Evolutionary conservation across 30 jellyfish, hydroid and myxozoan species (phyloP).

Genomic region (Aurelia aurita): DNA sequence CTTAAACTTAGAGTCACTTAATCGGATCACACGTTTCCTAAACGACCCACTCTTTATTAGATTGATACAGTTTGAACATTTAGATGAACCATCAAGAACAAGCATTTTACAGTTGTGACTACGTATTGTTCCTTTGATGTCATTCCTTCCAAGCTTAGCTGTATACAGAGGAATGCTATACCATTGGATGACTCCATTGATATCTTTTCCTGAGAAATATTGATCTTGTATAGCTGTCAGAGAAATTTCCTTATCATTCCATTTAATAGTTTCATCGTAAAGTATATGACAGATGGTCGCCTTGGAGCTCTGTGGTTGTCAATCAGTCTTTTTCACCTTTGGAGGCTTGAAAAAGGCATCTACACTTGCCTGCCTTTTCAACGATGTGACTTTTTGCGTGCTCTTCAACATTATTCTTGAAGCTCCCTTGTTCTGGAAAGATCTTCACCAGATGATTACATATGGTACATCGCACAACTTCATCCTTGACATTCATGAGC

Average conservation of each 20-base stretch:
- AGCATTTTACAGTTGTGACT: slow-evolving; percentile 11
- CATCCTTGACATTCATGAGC: neutral
- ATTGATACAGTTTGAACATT: slow-evolving; percentile 16
- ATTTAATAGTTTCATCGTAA: slow-evolving; percentile 9
- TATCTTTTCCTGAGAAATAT: slow-evolving; percentile 29
- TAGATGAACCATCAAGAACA: neutral
- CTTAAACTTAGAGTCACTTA: too few species aligned
- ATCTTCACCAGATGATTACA: slow-evolving; percentile 7
- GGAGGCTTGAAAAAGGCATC: slow-evolving; percentile 4
- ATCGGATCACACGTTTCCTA: slow-evolving; percentile 10
- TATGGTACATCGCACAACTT: slow-evolving; percentile 10
- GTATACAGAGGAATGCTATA: slow-evolving; percentile 14
- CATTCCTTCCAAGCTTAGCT: neutral
- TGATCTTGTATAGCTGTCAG: slow-evolving; percentile 6
- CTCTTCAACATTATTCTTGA: neutral
- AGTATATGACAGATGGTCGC: slow-evolving; percentile 30
- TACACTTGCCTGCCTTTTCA: neutral
- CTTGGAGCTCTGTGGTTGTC: slow-evolving; percentile 8
- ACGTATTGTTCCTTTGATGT: slow-evolving; percentile 14
- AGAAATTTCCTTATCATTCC: neutral
- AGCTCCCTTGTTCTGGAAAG: slow-evolving; percentile 12
- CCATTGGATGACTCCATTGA: slow-evolving; percentile 15
- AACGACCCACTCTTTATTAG: neutral
- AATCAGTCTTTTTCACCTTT: slow-evolving; percentile 7
- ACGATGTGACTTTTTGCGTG: slow-evolving; percentile 1